These are phyloP conservation scores for Margaritifera margaritifera DNA, from an alignment of 2,888 invertebrate genomes.

Conservation along the genomic window DNA sequence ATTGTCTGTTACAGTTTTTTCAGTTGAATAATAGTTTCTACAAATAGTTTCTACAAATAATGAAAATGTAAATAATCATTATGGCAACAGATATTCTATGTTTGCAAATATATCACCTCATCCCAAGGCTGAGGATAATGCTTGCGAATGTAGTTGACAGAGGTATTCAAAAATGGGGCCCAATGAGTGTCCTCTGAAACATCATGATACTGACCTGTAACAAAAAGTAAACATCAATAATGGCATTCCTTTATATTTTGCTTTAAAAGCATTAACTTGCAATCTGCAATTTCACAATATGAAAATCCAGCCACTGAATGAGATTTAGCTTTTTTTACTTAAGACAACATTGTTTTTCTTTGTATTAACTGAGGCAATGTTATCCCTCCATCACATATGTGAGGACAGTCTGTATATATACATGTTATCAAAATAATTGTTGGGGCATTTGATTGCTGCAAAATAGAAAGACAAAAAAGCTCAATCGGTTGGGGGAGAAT, in stretches of 20 bases:
- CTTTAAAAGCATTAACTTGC: too few species aligned
- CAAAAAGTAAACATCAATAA: slow-evolving; percentile 1
- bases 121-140: slow-evolving; percentile 67
- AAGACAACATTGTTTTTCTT: not conserved
- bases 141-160: slow-evolving; percentile 64
- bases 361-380: not conserved
- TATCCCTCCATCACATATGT: not conserved
- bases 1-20: too few species aligned
- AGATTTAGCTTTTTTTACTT: not conserved
- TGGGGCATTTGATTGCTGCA: too few species aligned
- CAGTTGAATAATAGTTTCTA: too few species aligned
- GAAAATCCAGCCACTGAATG: not conserved
- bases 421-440: too few species aligned
- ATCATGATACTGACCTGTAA: slow-evolving; percentile 57
- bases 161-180: slow-evolving; percentile 67
- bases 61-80: too few species aligned
- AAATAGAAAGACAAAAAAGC: too few species aligned
- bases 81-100: too few species aligned
- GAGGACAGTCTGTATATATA: too few species aligned
- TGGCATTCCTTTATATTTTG: too few species aligned
- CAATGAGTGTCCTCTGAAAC: slow-evolving; percentile 70
- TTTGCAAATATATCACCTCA: slow-evolving; percentile 37
- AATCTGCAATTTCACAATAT: not conserved
- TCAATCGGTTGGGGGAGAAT: too few species aligned
- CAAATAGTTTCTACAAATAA: too few species aligned